phyloP scores from a whole-genome alignment of 2,888 invertebrate genomes.

The Gibbula magus region DNA sequence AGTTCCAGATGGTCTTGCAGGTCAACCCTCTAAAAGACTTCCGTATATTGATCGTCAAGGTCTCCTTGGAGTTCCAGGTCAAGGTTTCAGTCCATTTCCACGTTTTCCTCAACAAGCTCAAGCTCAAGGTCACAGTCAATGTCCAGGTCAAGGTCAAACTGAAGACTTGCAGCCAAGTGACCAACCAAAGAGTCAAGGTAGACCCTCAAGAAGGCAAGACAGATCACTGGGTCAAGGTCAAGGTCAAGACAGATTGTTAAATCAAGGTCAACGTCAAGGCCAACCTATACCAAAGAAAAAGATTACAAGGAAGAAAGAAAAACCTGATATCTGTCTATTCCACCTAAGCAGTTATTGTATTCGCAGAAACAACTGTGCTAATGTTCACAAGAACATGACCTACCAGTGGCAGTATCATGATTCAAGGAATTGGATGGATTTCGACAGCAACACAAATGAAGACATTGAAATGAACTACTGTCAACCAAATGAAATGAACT shows the following conservation, averaged over 20 bases:
- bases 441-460: slow-evolving; percentile 34
- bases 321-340: slow-evolving; percentile 44
- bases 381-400: slow-evolving; percentile 43
- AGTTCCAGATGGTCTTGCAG: background rate
- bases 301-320: slow-evolving; percentile 10
- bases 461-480: slow-evolving; percentile 46
- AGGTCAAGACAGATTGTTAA: too few species aligned
- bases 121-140: too few species aligned
- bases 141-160: background rate
- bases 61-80: too few species aligned
- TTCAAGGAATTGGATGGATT: slow-evolving; percentile 40
- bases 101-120: too few species aligned
- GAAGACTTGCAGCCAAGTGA: background rate
- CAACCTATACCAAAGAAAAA: background rate
- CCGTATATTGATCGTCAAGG: too few species aligned
- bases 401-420: slow-evolving; percentile 56
- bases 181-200: background rate
- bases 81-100: too few species aligned
- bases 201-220: too few species aligned
- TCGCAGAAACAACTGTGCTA: slow-evolving; percentile 45
- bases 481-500: slow-evolving; percentile 38
- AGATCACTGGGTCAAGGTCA: too few species aligned
- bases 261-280: too few species aligned
- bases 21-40: too few species aligned
- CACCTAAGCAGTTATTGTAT: slow-evolving; percentile 45